Conservation (phyloP, 2,888 invertebrate genomes). For the Marronus borbonicus region DNA sequence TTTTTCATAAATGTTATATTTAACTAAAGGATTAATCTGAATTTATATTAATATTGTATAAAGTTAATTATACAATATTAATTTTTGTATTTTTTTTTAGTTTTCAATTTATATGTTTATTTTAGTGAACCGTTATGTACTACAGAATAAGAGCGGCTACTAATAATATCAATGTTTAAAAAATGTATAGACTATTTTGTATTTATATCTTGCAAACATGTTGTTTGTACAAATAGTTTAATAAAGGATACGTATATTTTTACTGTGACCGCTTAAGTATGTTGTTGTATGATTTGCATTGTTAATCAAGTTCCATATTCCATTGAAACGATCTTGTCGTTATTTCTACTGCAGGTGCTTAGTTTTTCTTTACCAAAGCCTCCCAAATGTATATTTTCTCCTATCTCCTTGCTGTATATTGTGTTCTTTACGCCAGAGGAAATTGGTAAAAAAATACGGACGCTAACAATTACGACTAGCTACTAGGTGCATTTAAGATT, state of each 20-base stretch:
- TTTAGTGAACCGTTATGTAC: constrained; percentile 2
- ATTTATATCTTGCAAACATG: constrained; percentile 40
- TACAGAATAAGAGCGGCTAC: neutral
- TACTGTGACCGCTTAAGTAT: neutral
- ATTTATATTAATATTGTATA: constrained; percentile 7
- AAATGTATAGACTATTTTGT: constrained; percentile 33
- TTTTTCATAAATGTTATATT: constrained; percentile 18
- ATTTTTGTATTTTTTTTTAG: constrained; percentile 7
- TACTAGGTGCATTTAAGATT: too few species aligned
- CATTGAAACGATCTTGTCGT: too few species aligned
- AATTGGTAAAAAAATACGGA: too few species aligned
- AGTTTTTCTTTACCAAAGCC: too few species aligned
- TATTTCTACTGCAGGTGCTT: too few species aligned
- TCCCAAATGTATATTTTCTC: too few species aligned
- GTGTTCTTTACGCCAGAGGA: too few species aligned
- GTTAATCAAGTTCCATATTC: too few species aligned
- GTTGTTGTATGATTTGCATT: too few species aligned
- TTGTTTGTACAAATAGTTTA: constrained; percentile 35
- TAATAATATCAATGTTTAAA: constrained; percentile 17
- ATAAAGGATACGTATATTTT: constrained; percentile 26
- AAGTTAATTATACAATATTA: neutral
- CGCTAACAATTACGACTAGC: too few species aligned
- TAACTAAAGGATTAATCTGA: neutral
- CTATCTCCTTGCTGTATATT: too few species aligned
- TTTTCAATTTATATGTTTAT: constrained; percentile 4